A percentile compares a stretch with the other conserved stretches of the same genome.
Conservation (phyloP, 1,140 invertebrate species). For the Druon quercuslanigerum region DNA sequence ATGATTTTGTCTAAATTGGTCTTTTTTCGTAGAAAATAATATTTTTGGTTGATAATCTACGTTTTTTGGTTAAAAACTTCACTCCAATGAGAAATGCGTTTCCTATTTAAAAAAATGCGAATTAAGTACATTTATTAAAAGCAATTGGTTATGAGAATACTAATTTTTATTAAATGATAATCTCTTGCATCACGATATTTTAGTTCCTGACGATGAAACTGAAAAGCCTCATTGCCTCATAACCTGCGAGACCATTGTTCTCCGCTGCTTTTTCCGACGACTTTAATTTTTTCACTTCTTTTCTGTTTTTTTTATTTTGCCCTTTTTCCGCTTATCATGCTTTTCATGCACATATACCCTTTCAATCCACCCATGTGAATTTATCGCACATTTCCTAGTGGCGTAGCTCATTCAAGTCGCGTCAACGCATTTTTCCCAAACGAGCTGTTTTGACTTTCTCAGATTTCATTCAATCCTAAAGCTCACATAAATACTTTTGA, state of each 20-base stretch:
- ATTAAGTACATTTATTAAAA: too few species aligned
- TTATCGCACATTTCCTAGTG: conserved; percentile 2
- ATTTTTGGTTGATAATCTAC: too few species aligned
- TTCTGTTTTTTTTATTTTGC: background rate
- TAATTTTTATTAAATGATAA: too few species aligned
- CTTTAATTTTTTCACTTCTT: background rate
- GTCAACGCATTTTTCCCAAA: background rate
- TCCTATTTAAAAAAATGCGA: too few species aligned
- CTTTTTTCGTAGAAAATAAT: too few species aligned
- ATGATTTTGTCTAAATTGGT: too few species aligned
- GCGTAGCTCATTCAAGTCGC: background rate
- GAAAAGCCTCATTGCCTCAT: conserved; percentile 41
- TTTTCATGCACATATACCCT: conserved; percentile 4
- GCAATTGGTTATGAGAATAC: too few species aligned
- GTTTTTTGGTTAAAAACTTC: too few species aligned
- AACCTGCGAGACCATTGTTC: conserved; percentile 32
- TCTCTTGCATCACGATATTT: conserved; percentile 34
- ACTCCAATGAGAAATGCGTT: too few species aligned
- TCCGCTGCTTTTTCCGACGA: background rate
- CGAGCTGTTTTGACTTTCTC: too few species aligned
- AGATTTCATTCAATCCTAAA: too few species aligned
- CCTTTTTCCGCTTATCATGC: conserved; percentile 27
- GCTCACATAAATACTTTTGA: too few species aligned
- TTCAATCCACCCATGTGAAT: conserved; percentile 5
- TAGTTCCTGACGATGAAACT: conserved; percentile 46